Conservation (phyloP, 2,888 invertebrate species). For the Luffia ferchaultella region DNA sequence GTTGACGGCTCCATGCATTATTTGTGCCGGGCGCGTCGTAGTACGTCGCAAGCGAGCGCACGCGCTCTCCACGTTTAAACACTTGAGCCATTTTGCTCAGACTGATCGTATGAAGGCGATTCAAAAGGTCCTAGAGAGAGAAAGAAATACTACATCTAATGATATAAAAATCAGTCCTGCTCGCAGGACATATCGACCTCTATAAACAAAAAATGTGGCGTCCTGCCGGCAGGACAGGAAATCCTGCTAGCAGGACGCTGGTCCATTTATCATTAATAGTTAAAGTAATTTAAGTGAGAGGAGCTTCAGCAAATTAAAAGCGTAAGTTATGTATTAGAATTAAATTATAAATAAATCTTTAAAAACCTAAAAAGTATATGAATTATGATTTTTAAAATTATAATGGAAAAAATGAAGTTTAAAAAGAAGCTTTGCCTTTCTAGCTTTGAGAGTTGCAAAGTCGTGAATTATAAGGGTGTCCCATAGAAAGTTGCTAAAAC, state of each 20-base stretch:
- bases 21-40: background rate
- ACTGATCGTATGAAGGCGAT: background rate
- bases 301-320: too few relatives aligned
- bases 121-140: background rate
- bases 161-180: background rate
- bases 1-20: background rate
- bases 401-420: too few relatives aligned
- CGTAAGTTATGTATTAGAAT: conserved; percentile 19
- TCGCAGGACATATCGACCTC: background rate
- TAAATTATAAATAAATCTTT: too few relatives aligned
- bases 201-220: background rate
- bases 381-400: too few relatives aligned
- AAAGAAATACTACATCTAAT: background rate
- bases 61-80: background rate
- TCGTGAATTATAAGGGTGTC: too few relatives aligned
- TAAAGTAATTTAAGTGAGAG: conserved; percentile 5
- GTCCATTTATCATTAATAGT: conserved; percentile 15
- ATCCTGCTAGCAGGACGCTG: background rate
- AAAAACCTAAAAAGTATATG: too few relatives aligned
- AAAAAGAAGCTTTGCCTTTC: too few relatives aligned
- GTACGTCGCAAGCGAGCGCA: background rate
- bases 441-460: too few relatives aligned
- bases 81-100: background rate
- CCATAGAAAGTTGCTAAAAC: too few relatives aligned
- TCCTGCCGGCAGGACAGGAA: background rate